Percentiles rank a stretch among this genome's conserved stretches.
phyloP scores from a whole-genome alignment of 2,797 vertebrate genomes.

The Synanceia verrucosa region DNA sequence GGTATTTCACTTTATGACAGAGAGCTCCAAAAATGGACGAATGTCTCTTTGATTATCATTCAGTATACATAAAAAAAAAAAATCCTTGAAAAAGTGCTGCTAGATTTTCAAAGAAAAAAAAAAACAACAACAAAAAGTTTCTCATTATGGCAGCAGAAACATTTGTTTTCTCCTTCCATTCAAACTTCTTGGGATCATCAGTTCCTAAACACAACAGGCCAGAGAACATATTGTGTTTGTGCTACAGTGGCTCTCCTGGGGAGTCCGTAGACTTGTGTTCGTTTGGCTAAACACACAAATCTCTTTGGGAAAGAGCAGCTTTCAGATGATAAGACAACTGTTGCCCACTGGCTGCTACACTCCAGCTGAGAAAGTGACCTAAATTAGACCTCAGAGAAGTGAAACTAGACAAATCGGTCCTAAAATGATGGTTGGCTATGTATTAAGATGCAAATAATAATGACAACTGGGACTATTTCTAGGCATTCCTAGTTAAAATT shows the following conservation, averaged over 20 bases:
- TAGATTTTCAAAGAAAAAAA: neutral
- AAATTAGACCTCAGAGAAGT: conserved; percentile 10
- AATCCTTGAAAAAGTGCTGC: neutral
- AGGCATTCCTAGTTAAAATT: too few species aligned
- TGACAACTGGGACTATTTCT: too few species aligned
- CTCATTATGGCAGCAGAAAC: conserved; percentile 7
- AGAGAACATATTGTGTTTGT: conserved; percentile 41
- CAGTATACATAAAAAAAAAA: conserved; percentile 6
- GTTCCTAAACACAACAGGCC: conserved; percentile 43
- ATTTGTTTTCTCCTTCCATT: conserved; percentile 18
- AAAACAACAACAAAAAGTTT: neutral
- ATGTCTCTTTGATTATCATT: conserved; percentile 22
- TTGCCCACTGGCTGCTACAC: neutral
- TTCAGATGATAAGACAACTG: conserved; percentile 24
- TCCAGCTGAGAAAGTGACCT: conserved; percentile 1
- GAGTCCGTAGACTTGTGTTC: conserved; percentile 28
- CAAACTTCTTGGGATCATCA: conserved; percentile 44
- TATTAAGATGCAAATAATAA: too few species aligned
- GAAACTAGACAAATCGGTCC: neutral
- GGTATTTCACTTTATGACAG: conserved; percentile 29
- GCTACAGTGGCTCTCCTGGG: conserved; percentile 48
- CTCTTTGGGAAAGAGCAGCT: conserved; percentile 30
- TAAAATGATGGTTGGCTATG: neutral
- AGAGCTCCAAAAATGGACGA: neutral
- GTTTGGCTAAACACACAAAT: conserved; percentile 38